Conservation (phyloP, 2,113 vertebrate species). For the Triplophysa tibetana region DNA sequence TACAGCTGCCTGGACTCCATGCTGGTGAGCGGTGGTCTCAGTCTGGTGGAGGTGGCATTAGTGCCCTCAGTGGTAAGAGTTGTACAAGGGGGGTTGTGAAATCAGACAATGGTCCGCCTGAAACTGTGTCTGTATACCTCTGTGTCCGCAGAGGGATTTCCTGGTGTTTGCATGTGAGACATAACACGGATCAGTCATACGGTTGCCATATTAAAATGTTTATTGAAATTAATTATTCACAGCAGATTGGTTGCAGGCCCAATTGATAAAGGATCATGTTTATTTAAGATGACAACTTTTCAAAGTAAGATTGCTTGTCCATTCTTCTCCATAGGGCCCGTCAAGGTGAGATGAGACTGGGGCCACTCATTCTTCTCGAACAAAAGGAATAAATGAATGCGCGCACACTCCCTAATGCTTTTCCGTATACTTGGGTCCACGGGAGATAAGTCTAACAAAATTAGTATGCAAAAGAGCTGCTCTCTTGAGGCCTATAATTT, state of each 20-base stretch:
- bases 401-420: conserved; percentile 84
- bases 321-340: conserved; percentile 33
- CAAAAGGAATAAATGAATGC: conserved; percentile 72
- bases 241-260: background rate
- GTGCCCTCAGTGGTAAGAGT: conserved; percentile 49
- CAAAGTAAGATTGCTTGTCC: conserved; percentile 12
- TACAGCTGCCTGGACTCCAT: conserved; percentile 54
- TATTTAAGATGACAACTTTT: conserved; percentile 40
- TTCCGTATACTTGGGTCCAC: conserved; percentile 83
- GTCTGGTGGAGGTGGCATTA: conserved; percentile 53
- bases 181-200: conserved; percentile 29
- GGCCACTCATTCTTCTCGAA: conserved; percentile 62
- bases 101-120: conserved; percentile 61
- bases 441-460: conserved; percentile 98
- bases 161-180: conserved; percentile 19
- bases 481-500: conserved; percentile 96
- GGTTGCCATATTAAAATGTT: conserved; percentile 24
- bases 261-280: conserved; percentile 39
- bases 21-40: conserved; percentile 51
- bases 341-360: conserved; percentile 51
- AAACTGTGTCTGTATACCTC: conserved; percentile 52
- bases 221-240: conserved; percentile 42
- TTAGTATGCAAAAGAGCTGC: conserved; percentile 98
- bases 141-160: conserved; percentile 32
- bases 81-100: conserved; percentile 51